Percentiles rank a stretch among this genome's conserved stretches.
phyloP scores from a whole-genome alignment of 2,797 vertebrate species.

The Knipowitschia caucasica region DNA sequence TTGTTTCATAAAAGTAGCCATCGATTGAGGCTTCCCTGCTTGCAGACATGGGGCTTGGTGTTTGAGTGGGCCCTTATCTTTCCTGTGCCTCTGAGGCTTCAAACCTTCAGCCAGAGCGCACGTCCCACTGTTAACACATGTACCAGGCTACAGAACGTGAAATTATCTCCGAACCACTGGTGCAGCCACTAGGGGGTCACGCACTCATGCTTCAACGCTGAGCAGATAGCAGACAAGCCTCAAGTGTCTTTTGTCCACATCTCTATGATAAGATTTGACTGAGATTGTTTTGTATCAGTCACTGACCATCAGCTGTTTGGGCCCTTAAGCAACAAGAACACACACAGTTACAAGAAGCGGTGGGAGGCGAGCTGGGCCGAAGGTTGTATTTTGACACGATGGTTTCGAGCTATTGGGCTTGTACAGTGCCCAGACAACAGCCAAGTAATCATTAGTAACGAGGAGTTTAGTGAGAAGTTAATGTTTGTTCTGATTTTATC shows the following conservation, averaged over 20 bases:
- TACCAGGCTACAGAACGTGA: conserved; percentile 46
- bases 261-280: conserved; percentile 58
- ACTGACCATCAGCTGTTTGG: conserved; percentile 53
- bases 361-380: neutral
- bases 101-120: conserved; percentile 32
- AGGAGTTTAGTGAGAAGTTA: too few relatives aligned
- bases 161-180: conserved; percentile 57
- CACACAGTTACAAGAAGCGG: conserved; percentile 10
- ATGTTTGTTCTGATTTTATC: too few relatives aligned
- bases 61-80: conserved; percentile 60
- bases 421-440: too few relatives aligned
- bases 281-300: conserved; percentile 64
- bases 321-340: conserved; percentile 48
- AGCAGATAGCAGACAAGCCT: conserved; percentile 54
- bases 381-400: too few relatives aligned
- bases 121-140: conserved; percentile 51
- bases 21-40: conserved; percentile 49
- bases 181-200: conserved; percentile 37
- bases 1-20: conserved; percentile 55
- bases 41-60: conserved; percentile 38
- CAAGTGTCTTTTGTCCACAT: conserved; percentile 38
- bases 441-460: too few relatives aligned
- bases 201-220: conserved; percentile 24
- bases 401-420: too few relatives aligned
- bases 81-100: conserved; percentile 41